Evolutionary conservation across 2,113 vertebrate genomes (phyloP), one percentile per base, ranked within the genome.

Genomic region (Seriola dumerili): DNA sequence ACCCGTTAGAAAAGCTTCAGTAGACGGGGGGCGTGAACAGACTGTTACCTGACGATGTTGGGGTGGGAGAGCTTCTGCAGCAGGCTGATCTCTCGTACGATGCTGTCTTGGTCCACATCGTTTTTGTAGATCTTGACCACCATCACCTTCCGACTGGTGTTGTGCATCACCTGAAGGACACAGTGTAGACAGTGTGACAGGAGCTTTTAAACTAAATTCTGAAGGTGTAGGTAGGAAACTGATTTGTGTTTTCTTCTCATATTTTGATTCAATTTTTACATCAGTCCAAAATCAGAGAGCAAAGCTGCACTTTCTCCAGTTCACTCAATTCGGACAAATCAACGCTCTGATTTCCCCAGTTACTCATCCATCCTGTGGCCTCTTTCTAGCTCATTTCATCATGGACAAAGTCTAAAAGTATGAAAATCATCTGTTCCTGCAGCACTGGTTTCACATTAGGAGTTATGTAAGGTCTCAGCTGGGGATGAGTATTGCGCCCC

Each of bases 71-170:
- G 94, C 76, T 97, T 97, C 93, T 97, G 97, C 83, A 97, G 92
- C 21, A 97, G 94, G 88, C 95, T 97, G 90, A 97, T 97, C 93
- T 97, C 97, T 46, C 96, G 93, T 19, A 97, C 95, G 4, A 97
- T 97, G 91, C 95, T 97, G 87, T 97, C 96, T 80, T 97, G 96
- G 85, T 97, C 97, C 80, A 97, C 96, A 0, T 97, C 95, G 0
- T 97, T 97, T 92, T 97, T 97, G 80, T 97, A 97, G 89, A 97
- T 97, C 93, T 97, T 97, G 81, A 97, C 96, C 90, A 97, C 96
- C 96, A 96, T 97, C 81, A 94, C 95, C 80, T 97, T 97, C 46
- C 89, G 87, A n/a, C 90, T 94, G 48, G 85, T 92, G 78, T 72
- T 93, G 78, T 97, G 96, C 17, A 91, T 93, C 70, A 97, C 96